Evolutionary conservation across 2,797 vertebrate species (phyloP).

Genomic region (Gouania willdenowi): DNA sequence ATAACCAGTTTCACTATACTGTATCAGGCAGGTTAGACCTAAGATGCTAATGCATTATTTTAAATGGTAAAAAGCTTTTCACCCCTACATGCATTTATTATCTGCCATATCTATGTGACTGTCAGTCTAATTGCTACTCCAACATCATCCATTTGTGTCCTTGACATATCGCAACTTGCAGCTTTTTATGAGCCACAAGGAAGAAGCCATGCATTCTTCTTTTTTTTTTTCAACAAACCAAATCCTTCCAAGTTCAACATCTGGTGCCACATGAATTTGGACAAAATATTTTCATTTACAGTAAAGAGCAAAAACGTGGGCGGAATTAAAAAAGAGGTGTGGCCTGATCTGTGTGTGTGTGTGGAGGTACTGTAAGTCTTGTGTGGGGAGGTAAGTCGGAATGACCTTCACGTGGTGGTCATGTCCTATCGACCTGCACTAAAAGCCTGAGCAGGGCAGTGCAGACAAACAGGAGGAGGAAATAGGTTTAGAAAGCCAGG

Average conservation of each 20-base stretch:
- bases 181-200: constrained; percentile 16
- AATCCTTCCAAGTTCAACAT: constrained; percentile 16
- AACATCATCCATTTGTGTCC: constrained; percentile 43
- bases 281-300: constrained; percentile 2
- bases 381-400: constrained; percentile 15
- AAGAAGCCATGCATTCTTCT: constrained; percentile 7
- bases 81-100: constrained; percentile 2
- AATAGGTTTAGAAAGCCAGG: constrained; percentile 20
- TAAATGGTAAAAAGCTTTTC: no score
- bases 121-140: constrained; percentile 13
- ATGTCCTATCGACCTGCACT: constrained; percentile 41
- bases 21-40: no score
- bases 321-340: no score
- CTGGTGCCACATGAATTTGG: constrained; percentile 16
- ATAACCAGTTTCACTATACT: no score
- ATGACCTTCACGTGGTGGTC: constrained; percentile 48
- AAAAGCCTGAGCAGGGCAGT: constrained; percentile 40
- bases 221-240: neutral
- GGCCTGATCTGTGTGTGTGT: neutral
- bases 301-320: neutral
- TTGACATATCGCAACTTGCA: constrained; percentile 1
- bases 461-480: constrained; percentile 22
- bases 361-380: constrained; percentile 27
- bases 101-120: constrained; percentile 24
- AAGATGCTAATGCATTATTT: no score